Base-by-base conservation (phyloP, 2,113 vertebrate genomes). In the Aptenodytes patagonicus region DNA sequence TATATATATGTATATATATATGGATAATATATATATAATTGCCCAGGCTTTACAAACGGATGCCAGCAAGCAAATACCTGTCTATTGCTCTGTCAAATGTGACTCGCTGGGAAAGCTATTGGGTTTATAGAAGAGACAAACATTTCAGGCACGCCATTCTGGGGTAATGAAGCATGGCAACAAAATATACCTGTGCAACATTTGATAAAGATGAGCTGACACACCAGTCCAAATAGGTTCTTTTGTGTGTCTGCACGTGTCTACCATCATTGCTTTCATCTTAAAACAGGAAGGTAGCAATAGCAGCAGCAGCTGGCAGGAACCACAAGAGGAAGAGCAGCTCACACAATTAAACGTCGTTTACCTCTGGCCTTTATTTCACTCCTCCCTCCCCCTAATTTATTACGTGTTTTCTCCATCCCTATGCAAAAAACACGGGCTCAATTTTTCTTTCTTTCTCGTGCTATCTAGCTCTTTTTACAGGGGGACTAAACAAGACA, bases 201-300 rank as follows among this genome's bases (percentile, higher is more conserved):
- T 99, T 99, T 99, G 99, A 99, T 99, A 99, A 99, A 99, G 99
- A 99, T 99, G 99, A 99, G 99, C 99, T 99, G 99, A 99, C 99
- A 99, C 98, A 98, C 98, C 98, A 99, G 99, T 99, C 99, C 99
- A 99, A 99, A 99, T 99, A 99, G 99, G 99, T 98, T 99, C 99
- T 98, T 99, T 99, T 99, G 99, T 99, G 98, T 98, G 98, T 98
- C 98, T 98, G 98, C 99, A 98, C 98, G 98, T 98, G 98, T 99
- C 99, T 98, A 98, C 99, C 99, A 99, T 99, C 99, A 99, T 98
- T 94, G 96, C 98, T 98, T 98, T 97, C 98, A 98, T 98, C 98
- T 97, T 96, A 90, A 92, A 97, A 97, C 98, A 97, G 98, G 98
- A 97, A 97, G 98, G 98, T 95, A 97, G 95, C 97, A 96, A 97